phyloP scores from a whole-genome alignment of 2,113 vertebrate species.

The Isurus oxyrinchus region DNA sequence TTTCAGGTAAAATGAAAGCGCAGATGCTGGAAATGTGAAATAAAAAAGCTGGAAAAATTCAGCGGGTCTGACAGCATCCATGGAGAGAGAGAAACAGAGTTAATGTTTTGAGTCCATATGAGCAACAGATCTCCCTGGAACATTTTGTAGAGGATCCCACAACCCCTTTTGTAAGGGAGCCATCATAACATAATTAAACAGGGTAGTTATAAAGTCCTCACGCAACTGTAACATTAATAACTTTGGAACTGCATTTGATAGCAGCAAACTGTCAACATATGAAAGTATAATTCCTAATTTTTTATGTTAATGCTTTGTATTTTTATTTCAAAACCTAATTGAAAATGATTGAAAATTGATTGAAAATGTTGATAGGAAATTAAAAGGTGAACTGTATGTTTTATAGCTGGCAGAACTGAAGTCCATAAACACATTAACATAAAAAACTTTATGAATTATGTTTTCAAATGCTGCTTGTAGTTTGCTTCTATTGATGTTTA shows the following conservation, averaged over 20 bases:
- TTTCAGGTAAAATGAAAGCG: no score
- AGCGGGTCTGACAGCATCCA: no score
- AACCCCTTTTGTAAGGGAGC: not conserved
- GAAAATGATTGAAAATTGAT: not conserved
- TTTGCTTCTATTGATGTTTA: not conserved
- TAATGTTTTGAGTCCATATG: no score
- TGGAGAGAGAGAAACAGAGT: no score
- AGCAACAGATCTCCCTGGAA: not conserved
- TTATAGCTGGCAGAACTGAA: not conserved
- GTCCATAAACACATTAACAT: not conserved
- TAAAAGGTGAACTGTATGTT: not conserved
- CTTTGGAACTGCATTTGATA: not conserved
- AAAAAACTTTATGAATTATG: not conserved
- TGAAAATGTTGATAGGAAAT: not conserved
- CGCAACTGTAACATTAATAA: not conserved
- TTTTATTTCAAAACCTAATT: not conserved
- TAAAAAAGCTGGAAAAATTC: no score
- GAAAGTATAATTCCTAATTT: not conserved
- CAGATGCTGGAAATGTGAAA: no score
- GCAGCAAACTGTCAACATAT: not conserved
- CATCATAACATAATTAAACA: not conserved
- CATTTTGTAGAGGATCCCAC: not conserved
- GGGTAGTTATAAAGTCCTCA: not conserved
- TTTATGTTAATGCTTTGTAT: not conserved
- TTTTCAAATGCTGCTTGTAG: not conserved